These are phyloP conservation scores for Hafferia zeledoni DNA, from an alignment of 2,797 vertebrate species.

Conservation along the genomic window DNA sequence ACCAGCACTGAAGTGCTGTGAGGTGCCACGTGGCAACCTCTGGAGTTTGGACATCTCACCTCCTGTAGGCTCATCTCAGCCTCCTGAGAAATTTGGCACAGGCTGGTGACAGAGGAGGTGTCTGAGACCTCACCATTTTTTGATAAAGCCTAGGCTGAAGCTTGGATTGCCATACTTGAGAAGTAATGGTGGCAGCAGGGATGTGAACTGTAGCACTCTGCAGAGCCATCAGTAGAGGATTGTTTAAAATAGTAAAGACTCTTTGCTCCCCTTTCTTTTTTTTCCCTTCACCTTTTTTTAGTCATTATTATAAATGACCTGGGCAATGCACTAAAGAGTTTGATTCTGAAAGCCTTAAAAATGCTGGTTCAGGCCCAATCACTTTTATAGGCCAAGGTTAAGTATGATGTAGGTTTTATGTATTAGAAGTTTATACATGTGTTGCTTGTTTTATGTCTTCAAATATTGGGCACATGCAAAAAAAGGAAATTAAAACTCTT, in stretches of 20 bases:
- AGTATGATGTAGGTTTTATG: slow-evolving; percentile 1
- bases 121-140: background rate
- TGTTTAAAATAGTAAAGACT: background rate
- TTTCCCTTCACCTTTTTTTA: background rate
- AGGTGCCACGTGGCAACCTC: background rate
- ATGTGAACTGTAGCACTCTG: background rate
- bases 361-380: background rate
- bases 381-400: background rate
- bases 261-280: background rate
- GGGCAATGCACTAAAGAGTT: background rate
- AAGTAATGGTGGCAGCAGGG: background rate
- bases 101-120: background rate
- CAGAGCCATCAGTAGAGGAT: background rate
- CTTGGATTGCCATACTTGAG: background rate
- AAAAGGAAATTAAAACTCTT: background rate
- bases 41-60: background rate
- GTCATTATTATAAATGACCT: background rate
- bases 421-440: background rate
- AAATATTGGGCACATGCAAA: background rate
- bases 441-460: slow-evolving; percentile 3
- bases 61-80: background rate
- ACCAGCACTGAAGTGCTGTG: background rate
- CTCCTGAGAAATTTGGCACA: background rate
- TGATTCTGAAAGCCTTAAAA: slow-evolving; percentile 11
- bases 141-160: background rate